A percentile compares a stretch with the other conserved stretches of the same genome.
These are phyloP conservation scores for Dascillus cervinus DNA, from an alignment of 2,888 invertebrate genomes.

Conservation along the genomic window DNA sequence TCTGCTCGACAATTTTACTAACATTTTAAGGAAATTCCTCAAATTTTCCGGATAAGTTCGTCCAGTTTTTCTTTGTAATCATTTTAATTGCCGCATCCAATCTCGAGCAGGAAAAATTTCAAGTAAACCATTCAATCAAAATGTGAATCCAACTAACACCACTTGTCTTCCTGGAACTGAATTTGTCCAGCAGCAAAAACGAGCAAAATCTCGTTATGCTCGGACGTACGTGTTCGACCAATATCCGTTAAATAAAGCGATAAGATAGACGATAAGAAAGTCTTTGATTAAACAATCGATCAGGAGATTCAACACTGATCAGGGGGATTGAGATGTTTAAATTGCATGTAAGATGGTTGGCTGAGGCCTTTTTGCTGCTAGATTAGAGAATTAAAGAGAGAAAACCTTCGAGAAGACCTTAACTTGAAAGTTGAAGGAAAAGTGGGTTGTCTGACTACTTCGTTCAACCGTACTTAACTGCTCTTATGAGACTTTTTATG, in stretches of 20 bases:
- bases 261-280: constrained; percentile 27
- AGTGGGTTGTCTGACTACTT: constrained; percentile 9
- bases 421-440: constrained; percentile 17
- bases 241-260: constrained; percentile 24
- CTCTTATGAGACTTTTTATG: constrained; percentile 12
- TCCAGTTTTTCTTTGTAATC: too few species aligned
- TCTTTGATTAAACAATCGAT: constrained; percentile 33
- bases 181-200: constrained; percentile 31
- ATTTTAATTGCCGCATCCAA: too few species aligned
- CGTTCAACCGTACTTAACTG: constrained; percentile 9
- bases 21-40: too few species aligned
- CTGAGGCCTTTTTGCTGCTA: constrained; percentile 24
- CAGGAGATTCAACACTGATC: constrained; percentile 32
- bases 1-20: too few species aligned
- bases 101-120: too few species aligned
- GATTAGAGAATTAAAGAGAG: constrained; percentile 31
- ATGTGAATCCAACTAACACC: constrained; percentile 24
- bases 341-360: constrained; percentile 33
- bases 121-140: constrained; percentile 24
- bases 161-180: constrained; percentile 28
- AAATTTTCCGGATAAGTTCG: too few species aligned
- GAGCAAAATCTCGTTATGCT: constrained; percentile 26
- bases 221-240: constrained; percentile 27
- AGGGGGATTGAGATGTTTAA: constrained; percentile 32
- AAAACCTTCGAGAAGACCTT: constrained; percentile 16